These are phyloP conservation scores for Phrixothrix hirtus DNA, from an alignment of 2,888 invertebrate genomes.

Conservation along the genomic window DNA sequence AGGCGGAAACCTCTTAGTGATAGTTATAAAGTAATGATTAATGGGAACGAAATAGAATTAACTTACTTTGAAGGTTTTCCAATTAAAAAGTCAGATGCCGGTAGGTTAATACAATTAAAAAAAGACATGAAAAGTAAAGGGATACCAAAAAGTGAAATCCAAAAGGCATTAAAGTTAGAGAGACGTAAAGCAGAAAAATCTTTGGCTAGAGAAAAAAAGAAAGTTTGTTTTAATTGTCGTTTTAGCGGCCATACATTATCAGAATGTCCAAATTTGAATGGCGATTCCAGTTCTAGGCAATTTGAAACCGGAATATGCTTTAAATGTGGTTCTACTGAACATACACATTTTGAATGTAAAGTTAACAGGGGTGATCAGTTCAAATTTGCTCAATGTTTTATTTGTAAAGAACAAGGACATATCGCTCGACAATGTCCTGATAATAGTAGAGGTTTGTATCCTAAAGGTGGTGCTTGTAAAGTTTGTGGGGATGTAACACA, in stretches of 20 bases:
- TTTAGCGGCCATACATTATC: slow-evolving; percentile 79
- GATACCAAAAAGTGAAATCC: slow-evolving; percentile 69
- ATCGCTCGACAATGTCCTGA: slow-evolving; percentile 86
- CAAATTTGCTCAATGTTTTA: slow-evolving; percentile 85
- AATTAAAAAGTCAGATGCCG: slow-evolving; percentile 71
- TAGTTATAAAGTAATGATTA: slow-evolving; percentile 61
- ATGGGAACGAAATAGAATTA: slow-evolving; percentile 66
- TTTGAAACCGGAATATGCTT: slow-evolving; percentile 75
- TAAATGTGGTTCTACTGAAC: slow-evolving; percentile 89
- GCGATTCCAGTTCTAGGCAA: slow-evolving; percentile 56
- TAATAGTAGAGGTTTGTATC: slow-evolving; percentile 84
- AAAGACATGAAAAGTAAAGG: slow-evolving; percentile 68
- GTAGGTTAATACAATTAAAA: slow-evolving; percentile 64
- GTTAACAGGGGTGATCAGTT: slow-evolving; percentile 69
- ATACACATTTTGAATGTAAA: slow-evolving; percentile 74
- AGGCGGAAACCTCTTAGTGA: slow-evolving; percentile 55
- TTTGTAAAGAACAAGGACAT: slow-evolving; percentile 86
- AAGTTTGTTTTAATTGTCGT: slow-evolving; percentile 79
- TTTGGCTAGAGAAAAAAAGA: slow-evolving; percentile 66
- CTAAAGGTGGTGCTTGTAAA: slow-evolving; percentile 81
- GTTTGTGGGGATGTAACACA: slow-evolving; percentile 86
- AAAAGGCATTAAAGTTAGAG: slow-evolving; percentile 69
- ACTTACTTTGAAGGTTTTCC: slow-evolving; percentile 72
- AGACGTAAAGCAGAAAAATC: slow-evolving; percentile 74
- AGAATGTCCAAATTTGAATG: slow-evolving; percentile 74